Evolutionary conservation across 1,140 invertebrate species (phyloP), one percentile per base, ranked within the genome.

Genomic region (Lethocerus indicus): DNA sequence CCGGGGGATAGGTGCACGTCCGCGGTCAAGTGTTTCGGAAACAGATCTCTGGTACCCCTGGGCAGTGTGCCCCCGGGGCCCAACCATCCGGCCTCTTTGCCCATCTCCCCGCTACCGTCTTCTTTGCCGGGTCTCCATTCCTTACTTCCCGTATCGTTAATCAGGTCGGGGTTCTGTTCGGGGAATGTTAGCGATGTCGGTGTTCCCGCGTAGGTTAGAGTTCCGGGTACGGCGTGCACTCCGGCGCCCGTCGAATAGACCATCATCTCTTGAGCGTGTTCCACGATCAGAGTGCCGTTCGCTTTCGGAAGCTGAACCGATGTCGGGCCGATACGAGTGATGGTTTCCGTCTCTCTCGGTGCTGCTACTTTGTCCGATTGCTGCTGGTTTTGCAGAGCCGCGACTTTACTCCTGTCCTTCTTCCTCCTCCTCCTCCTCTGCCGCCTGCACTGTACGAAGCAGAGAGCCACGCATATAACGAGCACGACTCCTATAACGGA

Each of bases 131-230:
- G n/a, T 57, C 74, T 71, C 49, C 71, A 67, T 56, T 74, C 74
- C 57, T 77, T 74, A 51, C 71, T 76, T 63, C 79, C 76, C 21
- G 77, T 76, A 59, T 81, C 79, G 63, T 79, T 82, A 61, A 83
- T 78, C 57, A 83, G 65, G 64, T 83, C 80, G 16, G 79, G 79
- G 65, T 82, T 82, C 61, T 77, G 77, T 57, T 82, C 78, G 50
- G 68, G 69, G 70, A 58, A 46, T 4, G 69, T 65, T 59, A 73
- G 49, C 12, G 58, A 60, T 42, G 57, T 40, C 42, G 50, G 54
- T 13, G 52, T 35, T n/a, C 23, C 37, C 4, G 60, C 53, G 53
- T 56, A 67, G 52, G 16, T 36, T 0, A 53, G 60, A 56, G 21
- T 65, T 23, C 54, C 61, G 0, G 64, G 61, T 1, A 63, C 60